phyloP scores from a whole-genome alignment of 2,888 invertebrate species.

The Andrena marginata region DNA sequence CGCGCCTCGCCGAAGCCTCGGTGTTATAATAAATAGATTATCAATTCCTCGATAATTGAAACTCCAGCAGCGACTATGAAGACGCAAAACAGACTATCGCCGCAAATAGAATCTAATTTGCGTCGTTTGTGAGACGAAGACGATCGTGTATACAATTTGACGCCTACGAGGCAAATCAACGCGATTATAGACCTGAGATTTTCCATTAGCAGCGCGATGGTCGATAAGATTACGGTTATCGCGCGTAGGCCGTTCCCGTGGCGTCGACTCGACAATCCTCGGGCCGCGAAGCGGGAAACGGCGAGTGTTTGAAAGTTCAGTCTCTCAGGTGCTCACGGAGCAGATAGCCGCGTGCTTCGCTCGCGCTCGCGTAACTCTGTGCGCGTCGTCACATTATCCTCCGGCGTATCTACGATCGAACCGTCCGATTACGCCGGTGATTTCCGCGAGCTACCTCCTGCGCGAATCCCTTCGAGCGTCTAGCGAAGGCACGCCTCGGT shows the following conservation, averaged over 20 bases:
- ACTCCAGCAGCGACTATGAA: background rate
- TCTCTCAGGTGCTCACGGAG: constrained; percentile 56
- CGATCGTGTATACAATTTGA: background rate
- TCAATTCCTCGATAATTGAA: background rate
- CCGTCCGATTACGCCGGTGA: background rate
- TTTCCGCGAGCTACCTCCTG: background rate
- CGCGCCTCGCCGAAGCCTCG: background rate
- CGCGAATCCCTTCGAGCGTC: no score
- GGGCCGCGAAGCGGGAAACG: constrained; percentile 38
- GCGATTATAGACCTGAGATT: background rate
- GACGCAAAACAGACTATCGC: background rate
- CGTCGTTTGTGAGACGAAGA: background rate
- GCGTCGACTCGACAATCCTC: constrained; percentile 34
- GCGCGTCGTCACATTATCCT: background rate
- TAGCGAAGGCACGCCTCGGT: background rate
- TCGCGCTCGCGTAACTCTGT: constrained; percentile 10
- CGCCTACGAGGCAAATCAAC: background rate
- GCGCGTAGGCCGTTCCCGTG: background rate
- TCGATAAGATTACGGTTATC: constrained; percentile 62
- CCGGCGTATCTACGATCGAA: background rate
- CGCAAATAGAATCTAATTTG: background rate
- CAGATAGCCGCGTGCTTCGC: constrained; percentile 45
- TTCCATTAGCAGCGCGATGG: background rate
- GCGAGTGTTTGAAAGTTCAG: constrained; percentile 60
- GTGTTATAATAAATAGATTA: background rate